Base-by-base conservation (phyloP, 2,797 vertebrate genomes). In the Microtus agrestis region DNA sequence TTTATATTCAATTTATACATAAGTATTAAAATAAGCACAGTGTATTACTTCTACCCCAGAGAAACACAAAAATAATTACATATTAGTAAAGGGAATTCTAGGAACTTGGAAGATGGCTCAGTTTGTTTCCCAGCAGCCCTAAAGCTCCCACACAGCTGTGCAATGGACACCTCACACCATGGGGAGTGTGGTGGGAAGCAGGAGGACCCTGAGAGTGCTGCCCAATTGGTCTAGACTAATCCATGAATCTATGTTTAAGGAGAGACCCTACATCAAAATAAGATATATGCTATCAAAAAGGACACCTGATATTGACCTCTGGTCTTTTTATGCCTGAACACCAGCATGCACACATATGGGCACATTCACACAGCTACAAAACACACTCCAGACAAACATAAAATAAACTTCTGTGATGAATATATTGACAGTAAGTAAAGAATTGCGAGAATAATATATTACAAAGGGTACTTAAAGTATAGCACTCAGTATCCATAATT, bases 21-120 rank as follows among this genome's bases (percentile, higher is more conserved):
- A 93, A 90, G 80, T 17, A 73, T 76, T 91, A 84, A 97, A 87
- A 85, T 82, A 82, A 91, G 21, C 76, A 31, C 21, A 79, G 37
- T 51, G 0, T 56, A 84, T 91, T 43, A 31, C 69, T 84, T 91
- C 10, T 17, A 79, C 67, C 21, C 5, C n/a, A 63, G 17, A 77
- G 37, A 65, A 43, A 87, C 2, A 82, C 79, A 81, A 15, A 93
- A 5, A 54, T n/a, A 23, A 6, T 21, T 43, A 76, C 76, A 46
- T 51, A 0, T n/a, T 67, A 82, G 46, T 63, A 34, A 31, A 96
- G 56, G 87, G 65, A 81, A 80, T 81, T 56, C 87, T 15, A 51
- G 12, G 40, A 46, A 46, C 2, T 9, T 61, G 17, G 15, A 54
- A 54, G 8, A 87, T 0, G 6, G 6, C n/a, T 87, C n/a, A 56